phyloP scores from a whole-genome alignment of 2,797 vertebrate genomes.

The Cuniculus paca region DNA sequence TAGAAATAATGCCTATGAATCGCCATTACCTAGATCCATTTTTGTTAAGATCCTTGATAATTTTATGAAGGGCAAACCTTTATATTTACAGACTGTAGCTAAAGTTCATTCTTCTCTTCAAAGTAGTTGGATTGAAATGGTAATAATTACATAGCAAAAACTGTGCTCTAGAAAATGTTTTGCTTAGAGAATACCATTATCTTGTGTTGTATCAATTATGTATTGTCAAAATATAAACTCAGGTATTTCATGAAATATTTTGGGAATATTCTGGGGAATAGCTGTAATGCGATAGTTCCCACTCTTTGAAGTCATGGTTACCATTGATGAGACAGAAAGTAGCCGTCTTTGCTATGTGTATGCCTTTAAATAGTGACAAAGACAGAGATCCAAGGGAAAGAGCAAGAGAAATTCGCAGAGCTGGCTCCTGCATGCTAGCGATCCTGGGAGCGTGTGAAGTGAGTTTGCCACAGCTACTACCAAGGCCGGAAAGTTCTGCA shows the following conservation, averaged over 20 bases:
- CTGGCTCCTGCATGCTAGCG: background rate
- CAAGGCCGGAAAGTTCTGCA: background rate
- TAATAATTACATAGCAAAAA: background rate
- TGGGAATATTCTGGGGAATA: conserved; percentile 32
- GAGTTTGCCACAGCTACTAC: background rate
- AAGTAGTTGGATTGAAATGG: conserved; percentile 29
- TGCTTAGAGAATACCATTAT: conserved; percentile 11
- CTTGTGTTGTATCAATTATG: conserved; percentile 1
- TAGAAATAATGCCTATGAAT: background rate
- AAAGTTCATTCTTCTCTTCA: background rate
- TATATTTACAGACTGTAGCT: background rate
- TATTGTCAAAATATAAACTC: conserved; percentile 56
- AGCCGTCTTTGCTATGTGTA: background rate
- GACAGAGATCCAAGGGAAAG: conserved; percentile 11
- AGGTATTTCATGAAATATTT: conserved; percentile 27
- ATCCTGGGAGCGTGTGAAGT: background rate
- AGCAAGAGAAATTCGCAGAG: background rate
- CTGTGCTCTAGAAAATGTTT: conserved; percentile 42
- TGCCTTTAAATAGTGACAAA: conserved; percentile 46
- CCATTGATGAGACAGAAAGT: conserved; percentile 19
- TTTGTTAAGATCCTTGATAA: background rate
- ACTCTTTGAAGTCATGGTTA: conserved; percentile 2
- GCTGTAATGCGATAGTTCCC: conserved; percentile 42
- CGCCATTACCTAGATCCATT: background rate
- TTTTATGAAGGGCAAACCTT: conserved; percentile 37